Evolutionary conservation across 2,113 vertebrate genomes (phyloP).

Genomic region (Rhinogobius similis): DNA sequence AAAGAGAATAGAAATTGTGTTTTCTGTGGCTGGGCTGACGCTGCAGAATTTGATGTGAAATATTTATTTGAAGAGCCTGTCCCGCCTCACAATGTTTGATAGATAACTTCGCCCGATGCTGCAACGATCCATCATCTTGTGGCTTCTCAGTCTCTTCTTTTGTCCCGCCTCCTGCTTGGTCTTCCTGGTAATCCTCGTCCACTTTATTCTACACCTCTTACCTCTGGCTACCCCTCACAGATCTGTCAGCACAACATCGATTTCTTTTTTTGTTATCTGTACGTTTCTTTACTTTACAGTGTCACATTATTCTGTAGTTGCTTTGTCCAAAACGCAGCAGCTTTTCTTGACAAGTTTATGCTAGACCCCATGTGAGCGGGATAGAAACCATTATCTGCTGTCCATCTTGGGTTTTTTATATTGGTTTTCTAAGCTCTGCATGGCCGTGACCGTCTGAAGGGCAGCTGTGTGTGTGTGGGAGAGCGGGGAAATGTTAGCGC

Average conservation of each 20-base stretch:
- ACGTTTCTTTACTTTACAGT: slow-evolving; percentile 27
- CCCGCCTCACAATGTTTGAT: slow-evolving; percentile 37
- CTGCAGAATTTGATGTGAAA: slow-evolving; percentile 20
- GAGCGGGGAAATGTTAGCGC: slow-evolving; percentile 64
- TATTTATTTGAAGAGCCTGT: slow-evolving; percentile 25
- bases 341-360: slow-evolving; percentile 48
- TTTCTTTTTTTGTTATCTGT: slow-evolving; percentile 33
- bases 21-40: slow-evolving; percentile 8
- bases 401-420: slow-evolving; percentile 20
- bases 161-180: slow-evolving; percentile 28
- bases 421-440: slow-evolving; percentile 20
- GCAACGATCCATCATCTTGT: slow-evolving; percentile 49
- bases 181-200: slow-evolving; percentile 21
- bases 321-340: slow-evolving; percentile 3
- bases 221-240: slow-evolving; percentile 14
- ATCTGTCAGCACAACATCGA: slow-evolving; percentile 31
- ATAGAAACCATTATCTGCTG: slow-evolving; percentile 46
- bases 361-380: slow-evolving; percentile 46
- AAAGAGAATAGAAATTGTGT: neutral
- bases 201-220: slow-evolving; percentile 33
- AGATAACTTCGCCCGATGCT: slow-evolving; percentile 42
- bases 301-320: slow-evolving; percentile 19
- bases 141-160: slow-evolving; percentile 35
- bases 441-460: slow-evolving; percentile 57
- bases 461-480: slow-evolving; percentile 65